Conservation (phyloP, 2,888 invertebrate genomes). For the Smittia aterrima region DNA sequence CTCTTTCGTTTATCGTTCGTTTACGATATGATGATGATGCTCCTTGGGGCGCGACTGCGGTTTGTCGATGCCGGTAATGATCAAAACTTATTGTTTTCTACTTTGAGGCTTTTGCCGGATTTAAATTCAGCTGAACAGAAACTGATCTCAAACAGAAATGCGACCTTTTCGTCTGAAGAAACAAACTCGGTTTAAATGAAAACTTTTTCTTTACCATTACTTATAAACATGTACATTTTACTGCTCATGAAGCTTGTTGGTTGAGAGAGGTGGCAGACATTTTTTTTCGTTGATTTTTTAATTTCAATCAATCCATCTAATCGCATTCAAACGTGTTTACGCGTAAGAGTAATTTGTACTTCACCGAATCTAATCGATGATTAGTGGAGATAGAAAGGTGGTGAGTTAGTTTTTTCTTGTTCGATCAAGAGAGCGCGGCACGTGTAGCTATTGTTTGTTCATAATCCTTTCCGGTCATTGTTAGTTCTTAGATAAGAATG, state of each 20-base stretch:
- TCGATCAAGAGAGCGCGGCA: too few relatives aligned
- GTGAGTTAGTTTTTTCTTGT: too few relatives aligned
- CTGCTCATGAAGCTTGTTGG: not conserved
- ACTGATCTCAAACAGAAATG: not conserved
- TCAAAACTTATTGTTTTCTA: not conserved
- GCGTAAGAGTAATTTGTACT: too few relatives aligned
- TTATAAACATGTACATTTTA: conserved; percentile 30
- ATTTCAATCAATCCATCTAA: not conserved
- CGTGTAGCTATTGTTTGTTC: too few relatives aligned
- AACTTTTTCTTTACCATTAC: conserved; percentile 42
- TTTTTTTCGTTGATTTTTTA: conserved; percentile 5
- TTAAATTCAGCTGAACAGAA: not conserved
- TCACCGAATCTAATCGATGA: too few relatives aligned
- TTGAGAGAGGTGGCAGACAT: conserved; percentile 32
- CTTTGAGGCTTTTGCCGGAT: not conserved
- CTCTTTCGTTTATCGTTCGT: not conserved
- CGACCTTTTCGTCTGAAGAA: conserved; percentile 38
- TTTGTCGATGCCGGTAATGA: conserved; percentile 30
- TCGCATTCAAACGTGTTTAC: too few relatives aligned
- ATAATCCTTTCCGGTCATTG: too few relatives aligned
- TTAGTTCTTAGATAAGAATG: too few relatives aligned
- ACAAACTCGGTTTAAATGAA: conserved; percentile 37
- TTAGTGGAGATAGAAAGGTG: too few relatives aligned
- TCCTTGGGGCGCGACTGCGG: not conserved
- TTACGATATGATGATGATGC: conserved; percentile 4